Evolutionary conservation across 1,140 invertebrate species (phyloP), one percentile per base, ranked within the genome.

Genomic region (Drosophila lacertosa): DNA sequence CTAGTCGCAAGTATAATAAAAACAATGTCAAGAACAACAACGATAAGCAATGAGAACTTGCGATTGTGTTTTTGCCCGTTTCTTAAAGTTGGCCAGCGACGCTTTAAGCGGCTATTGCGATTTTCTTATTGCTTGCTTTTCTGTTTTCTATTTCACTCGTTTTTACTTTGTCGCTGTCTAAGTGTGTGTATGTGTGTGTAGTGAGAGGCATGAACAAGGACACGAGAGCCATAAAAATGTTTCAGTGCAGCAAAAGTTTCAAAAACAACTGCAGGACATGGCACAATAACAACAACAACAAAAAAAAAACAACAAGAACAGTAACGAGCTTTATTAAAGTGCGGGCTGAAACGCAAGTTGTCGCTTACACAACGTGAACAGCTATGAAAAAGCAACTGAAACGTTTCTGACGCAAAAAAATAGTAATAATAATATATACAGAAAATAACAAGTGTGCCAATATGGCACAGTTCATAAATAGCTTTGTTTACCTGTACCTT

Each of bases 161-260:
- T 59, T 58, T 66, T 53, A 63, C 54, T 66, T 54, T 15, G 16
- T 22, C 5, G n/a, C 5, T 26, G 20, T 37, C 20, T n/a, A 39
- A 11, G 63, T 48, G 50, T 44, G 26, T 11, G 45, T 26, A 3
- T 32, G 53, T 11, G 45, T 72, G 63, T 22, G 20, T 50, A 33
- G 33, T n/a, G 16, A 39, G 45, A n/a, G 62, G 50, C 54, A 42
- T 45, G 44, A 26, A 44, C 82, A 88, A 88, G 82, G 82, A 88
- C 82, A 88, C 62, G 51, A 69, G 65, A 66, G 82, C 77, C 77
- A 78, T 88, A 88, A 88, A 88, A 88, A 77, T 84, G 74, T 83
- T 83, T 55, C 35, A 65, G 54, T 64, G 68, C 55, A 42, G 59
- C 59, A 58, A 82, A 77, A 64, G 50, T 79, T 77, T 72, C 44